Percentiles rank a stretch among this genome's conserved stretches.
Conservation (phyloP, 2,888 invertebrate genomes). For the Ethmia dodecea region DNA sequence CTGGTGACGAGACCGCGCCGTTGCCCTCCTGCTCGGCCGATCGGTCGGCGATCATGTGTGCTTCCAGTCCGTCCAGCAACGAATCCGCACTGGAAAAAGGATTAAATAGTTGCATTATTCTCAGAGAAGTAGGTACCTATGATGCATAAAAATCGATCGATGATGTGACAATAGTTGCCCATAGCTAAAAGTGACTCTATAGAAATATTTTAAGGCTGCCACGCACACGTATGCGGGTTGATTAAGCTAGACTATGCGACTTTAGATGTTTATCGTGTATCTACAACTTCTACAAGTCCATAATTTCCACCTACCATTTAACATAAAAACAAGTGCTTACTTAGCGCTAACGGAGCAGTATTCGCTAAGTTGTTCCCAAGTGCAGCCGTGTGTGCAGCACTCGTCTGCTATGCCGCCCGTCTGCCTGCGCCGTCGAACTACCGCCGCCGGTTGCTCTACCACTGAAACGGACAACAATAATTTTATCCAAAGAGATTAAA, state of each 20-base stretch:
- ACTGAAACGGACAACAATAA: too few relatives aligned
- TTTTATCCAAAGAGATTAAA: too few relatives aligned
- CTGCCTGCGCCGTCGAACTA: slow-evolving; percentile 49
- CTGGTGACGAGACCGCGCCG: slow-evolving; percentile 27
- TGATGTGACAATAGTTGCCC: too few relatives aligned
- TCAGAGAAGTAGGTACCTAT: too few relatives aligned
- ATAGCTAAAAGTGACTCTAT: too few relatives aligned
- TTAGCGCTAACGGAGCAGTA: slow-evolving; percentile 64
- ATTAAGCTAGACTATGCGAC: too few relatives aligned
- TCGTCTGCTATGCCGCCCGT: slow-evolving; percentile 64
- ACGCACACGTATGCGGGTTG: too few relatives aligned
- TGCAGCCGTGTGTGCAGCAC: slow-evolving; percentile 62
- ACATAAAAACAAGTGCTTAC: slow-evolving; percentile 32
- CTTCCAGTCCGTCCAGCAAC: slow-evolving; percentile 53
- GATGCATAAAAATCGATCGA: too few relatives aligned
- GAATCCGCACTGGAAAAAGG: slow-evolving; percentile 47
- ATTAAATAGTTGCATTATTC: neutral
- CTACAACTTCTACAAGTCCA: too few relatives aligned
- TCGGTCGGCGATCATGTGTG: slow-evolving; percentile 65
- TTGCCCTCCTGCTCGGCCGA: slow-evolving; percentile 44
- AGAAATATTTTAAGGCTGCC: too few relatives aligned
- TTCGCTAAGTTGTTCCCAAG: slow-evolving; percentile 56
- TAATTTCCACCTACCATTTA: too few relatives aligned
- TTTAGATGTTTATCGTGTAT: too few relatives aligned
- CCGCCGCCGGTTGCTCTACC: slow-evolving; percentile 54